A percentile compares a stretch with the other conserved stretches of the same genome.
phyloP scores from a whole-genome alignment of 2,888 invertebrate species.

The Tachina grossa region DNA sequence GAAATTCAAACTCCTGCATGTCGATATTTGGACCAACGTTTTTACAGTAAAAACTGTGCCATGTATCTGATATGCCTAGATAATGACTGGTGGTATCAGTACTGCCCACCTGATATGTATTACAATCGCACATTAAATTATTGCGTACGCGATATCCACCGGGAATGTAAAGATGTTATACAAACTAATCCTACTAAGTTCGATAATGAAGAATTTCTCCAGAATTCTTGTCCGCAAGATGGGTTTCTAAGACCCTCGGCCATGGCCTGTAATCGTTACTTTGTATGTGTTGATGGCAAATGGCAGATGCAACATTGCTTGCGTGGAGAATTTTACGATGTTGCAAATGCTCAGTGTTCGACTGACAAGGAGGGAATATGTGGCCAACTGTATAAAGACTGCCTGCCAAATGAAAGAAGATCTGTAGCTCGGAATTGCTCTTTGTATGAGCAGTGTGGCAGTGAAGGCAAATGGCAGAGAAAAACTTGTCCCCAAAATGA shows the following conservation, averaged over 20 bases:
- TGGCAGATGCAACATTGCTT: constrained; percentile 72
- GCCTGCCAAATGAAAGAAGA: constrained; percentile 68
- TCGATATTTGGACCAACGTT: constrained; percentile 74
- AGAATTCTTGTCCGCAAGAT: constrained; percentile 73
- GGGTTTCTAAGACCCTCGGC: constrained; percentile 72
- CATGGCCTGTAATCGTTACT: constrained; percentile 73
- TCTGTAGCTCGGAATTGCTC: constrained; percentile 71
- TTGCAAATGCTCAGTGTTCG: constrained; percentile 69
- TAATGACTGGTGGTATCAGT: constrained; percentile 78
- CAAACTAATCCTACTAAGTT: not conserved
- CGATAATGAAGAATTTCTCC: constrained; percentile 48
- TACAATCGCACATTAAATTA: constrained; percentile 77
- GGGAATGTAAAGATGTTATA: constrained; percentile 70
- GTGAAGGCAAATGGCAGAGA: constrained; percentile 72
- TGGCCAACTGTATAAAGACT: constrained; percentile 46
- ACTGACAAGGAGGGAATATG: constrained; percentile 48
- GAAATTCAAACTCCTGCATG: not conserved
- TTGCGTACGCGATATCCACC: constrained; percentile 76
- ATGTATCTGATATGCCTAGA: constrained; percentile 78
- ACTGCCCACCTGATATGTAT: constrained; percentile 78
- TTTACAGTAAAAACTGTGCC: constrained; percentile 74
- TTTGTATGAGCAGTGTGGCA: constrained; percentile 71
- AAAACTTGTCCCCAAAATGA: constrained; percentile 59
- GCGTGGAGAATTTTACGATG: constrained; percentile 70
- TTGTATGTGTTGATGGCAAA: constrained; percentile 66